phyloP scores from a whole-genome alignment of 2,113 vertebrate genomes.

The Hydrochoerus hydrochaeris region DNA sequence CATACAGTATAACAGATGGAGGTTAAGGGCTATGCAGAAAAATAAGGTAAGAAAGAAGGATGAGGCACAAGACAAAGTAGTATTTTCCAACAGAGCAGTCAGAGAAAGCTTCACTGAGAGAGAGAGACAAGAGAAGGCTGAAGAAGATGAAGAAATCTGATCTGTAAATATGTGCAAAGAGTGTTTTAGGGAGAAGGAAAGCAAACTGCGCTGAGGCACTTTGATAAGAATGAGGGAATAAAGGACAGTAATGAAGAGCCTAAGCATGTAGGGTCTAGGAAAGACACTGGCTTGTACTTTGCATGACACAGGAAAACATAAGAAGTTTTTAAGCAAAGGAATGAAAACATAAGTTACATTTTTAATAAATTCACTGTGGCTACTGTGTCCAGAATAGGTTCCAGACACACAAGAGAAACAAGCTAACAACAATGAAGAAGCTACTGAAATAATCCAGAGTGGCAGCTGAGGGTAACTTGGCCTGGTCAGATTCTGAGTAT shows the following conservation, averaged over 20 bases:
- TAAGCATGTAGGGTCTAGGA: neutral
- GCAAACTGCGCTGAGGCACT: neutral
- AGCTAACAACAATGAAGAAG: neutral
- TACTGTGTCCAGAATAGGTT: neutral
- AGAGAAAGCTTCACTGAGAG: neutral
- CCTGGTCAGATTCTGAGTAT: neutral
- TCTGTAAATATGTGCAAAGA: neutral
- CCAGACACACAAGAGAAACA: neutral
- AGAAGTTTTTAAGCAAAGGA: constrained; percentile 38
- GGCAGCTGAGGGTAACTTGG: neutral
- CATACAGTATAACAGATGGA: neutral
- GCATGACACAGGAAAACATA: neutral
- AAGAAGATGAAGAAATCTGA: neutral
- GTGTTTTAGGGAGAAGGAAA: neutral
- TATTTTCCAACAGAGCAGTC: neutral
- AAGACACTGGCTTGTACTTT: neutral
- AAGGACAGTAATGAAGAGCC: neutral
- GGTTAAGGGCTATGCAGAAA: neutral
- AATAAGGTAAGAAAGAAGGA: neutral
- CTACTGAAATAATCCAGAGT: neutral
- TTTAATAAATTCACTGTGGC: neutral
- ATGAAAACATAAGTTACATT: neutral
- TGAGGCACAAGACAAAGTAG: neutral
- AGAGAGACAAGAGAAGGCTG: neutral
- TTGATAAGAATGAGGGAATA: neutral